Percentiles rank a stretch among this genome's conserved stretches.
Conservation (phyloP, 2,888 invertebrate species). For the Acrobasis consociella region DNA sequence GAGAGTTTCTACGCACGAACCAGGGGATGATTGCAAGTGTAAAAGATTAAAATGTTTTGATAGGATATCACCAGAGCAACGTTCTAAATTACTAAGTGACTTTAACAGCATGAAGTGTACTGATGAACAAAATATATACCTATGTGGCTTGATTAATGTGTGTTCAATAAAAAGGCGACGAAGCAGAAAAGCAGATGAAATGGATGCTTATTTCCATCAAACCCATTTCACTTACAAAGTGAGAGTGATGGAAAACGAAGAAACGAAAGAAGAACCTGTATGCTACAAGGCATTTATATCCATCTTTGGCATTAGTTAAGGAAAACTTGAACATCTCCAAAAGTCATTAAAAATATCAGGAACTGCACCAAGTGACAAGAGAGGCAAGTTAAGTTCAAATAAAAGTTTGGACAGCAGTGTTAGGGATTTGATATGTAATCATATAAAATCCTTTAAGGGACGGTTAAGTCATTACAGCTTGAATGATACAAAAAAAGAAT, state of each 20-base stretch:
- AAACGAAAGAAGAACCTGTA: slow-evolving; percentile 10
- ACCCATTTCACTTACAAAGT: slow-evolving; percentile 27
- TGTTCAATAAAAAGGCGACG: too few relatives aligned
- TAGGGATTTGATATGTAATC: slow-evolving; percentile 24
- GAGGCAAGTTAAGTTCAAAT: slow-evolving; percentile 29
- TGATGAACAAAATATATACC: too few relatives aligned
- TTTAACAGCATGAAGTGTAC: too few relatives aligned
- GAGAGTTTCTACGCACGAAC: slow-evolving; percentile 26
- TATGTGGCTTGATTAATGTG: too few relatives aligned
- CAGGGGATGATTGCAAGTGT: too few relatives aligned
- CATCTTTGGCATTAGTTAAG: slow-evolving; percentile 27
- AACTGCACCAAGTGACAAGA: slow-evolving; percentile 28
- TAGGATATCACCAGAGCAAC: too few relatives aligned
- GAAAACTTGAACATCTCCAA: slow-evolving; percentile 30
- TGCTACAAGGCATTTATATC: slow-evolving; percentile 15
- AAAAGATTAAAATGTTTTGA: too few relatives aligned
- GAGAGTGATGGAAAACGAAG: slow-evolving; percentile 11
- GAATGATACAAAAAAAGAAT: slow-evolving; percentile 30
- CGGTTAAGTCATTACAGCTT: slow-evolving; percentile 31
- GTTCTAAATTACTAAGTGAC: too few relatives aligned
- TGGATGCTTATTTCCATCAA: slow-evolving; percentile 29
- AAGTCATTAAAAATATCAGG: slow-evolving; percentile 28
- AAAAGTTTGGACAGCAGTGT: slow-evolving; percentile 25
- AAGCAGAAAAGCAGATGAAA: too few relatives aligned
- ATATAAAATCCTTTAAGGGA: slow-evolving; percentile 31